Conservation (phyloP, 1,140 invertebrate species). For the Cherax destructor region DNA sequence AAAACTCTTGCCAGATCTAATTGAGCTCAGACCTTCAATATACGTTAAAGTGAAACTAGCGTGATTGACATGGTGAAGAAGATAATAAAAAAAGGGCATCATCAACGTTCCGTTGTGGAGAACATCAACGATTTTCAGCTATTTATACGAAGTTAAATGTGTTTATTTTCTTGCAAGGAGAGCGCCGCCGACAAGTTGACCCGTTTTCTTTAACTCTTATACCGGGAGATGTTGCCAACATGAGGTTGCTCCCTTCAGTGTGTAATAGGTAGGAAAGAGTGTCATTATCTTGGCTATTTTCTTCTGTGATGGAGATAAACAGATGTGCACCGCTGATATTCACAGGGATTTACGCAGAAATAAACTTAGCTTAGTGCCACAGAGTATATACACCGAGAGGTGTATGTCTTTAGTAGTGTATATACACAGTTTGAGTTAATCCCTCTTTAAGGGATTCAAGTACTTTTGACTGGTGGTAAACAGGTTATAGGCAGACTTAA, state of each 20-base stretch:
- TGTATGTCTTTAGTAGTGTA: too few species aligned
- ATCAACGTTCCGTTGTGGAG: background rate
- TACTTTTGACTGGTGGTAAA: too few species aligned
- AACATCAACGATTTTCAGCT: background rate
- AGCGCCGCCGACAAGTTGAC: slow-evolving; percentile 10
- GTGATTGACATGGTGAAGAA: background rate
- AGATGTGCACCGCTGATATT: slow-evolving; percentile 22
- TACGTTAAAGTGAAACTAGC: background rate
- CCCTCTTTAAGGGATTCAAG: too few species aligned
- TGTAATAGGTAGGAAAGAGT: slow-evolving; percentile 33
- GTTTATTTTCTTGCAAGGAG: slow-evolving; percentile 27
- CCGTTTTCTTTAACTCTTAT: slow-evolving; percentile 35
- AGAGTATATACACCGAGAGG: too few species aligned
- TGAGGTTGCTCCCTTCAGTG: background rate
- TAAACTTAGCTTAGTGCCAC: too few species aligned
- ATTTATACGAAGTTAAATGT: slow-evolving; percentile 33
- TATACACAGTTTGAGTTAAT: too few species aligned
- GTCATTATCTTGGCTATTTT: slow-evolving; percentile 24
- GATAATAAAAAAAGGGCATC: background rate
- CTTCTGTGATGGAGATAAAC: slow-evolving; percentile 25
- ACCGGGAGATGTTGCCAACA: slow-evolving; percentile 1
- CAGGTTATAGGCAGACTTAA: too few species aligned
- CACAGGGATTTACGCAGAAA: background rate
- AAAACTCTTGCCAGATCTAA: background rate
- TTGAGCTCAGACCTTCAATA: background rate